Percentiles rank a stretch among this genome's conserved stretches.
Conservation (phyloP, 2,797 vertebrate species). For the Kryptopterus vitreolus region DNA sequence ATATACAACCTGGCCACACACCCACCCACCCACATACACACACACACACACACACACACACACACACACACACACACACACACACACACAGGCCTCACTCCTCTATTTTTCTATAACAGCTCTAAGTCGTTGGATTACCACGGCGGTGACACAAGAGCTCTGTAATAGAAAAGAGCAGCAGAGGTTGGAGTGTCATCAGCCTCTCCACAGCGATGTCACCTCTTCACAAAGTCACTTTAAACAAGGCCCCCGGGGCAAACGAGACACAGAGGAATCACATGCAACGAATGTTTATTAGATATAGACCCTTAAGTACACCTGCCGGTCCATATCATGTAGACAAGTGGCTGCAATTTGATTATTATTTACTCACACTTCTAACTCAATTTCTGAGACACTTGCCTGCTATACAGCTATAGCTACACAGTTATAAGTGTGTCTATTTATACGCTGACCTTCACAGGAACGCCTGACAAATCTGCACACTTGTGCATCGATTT, state of each 20-base stretch:
- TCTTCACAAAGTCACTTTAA: conserved; percentile 23
- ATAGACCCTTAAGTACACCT: not conserved
- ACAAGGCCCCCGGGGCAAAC: not conserved
- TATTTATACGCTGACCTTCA: too few relatives aligned
- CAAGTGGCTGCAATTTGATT: not conserved
- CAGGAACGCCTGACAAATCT: too few relatives aligned
- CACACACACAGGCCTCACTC: conserved; percentile 30
- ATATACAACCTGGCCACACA: conserved; percentile 45
- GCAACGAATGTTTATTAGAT: not conserved
- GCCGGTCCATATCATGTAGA: not conserved
- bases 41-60: conserved; percentile 29
- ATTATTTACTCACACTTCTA: not conserved
- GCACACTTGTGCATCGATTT: too few relatives aligned
- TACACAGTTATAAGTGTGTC: not conserved
- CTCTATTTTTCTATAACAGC: conserved; percentile 46
- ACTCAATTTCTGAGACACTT: not conserved
- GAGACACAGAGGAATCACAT: not conserved
- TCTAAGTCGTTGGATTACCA: conserved; percentile 62
- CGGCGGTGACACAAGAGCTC: conserved; percentile 51
- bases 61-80: conserved; percentile 24
- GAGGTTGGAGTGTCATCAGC: conserved; percentile 28
- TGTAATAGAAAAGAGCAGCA: conserved; percentile 44
- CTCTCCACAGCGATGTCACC: conserved; percentile 28
- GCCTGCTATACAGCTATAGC: not conserved
- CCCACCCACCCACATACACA: conserved; percentile 29